These are phyloP conservation scores for Ectemnius lituratus DNA, from an alignment of 2,888 invertebrate genomes.

Conservation along the genomic window DNA sequence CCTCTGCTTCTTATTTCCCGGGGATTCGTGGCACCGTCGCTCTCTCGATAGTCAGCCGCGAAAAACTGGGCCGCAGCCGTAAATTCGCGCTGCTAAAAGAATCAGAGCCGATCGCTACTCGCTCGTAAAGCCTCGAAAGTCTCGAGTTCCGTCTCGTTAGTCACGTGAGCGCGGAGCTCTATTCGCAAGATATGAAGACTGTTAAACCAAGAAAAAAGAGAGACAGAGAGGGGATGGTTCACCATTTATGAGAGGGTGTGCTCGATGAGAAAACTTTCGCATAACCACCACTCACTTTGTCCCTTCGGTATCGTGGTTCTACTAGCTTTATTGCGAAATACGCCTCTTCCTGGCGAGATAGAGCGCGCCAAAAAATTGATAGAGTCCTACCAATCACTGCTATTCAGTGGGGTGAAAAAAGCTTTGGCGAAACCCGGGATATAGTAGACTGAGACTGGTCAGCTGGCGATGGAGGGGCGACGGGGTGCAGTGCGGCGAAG, in stretches of 20 bases:
- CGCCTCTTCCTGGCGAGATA: not conserved
- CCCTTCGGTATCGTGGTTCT: not conserved
- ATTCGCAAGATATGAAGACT: no score
- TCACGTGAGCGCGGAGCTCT: slow-evolving; percentile 20
- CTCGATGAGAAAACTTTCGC: slow-evolving; percentile 44
- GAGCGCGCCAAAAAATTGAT: no score
- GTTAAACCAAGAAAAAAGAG: slow-evolving; percentile 8
- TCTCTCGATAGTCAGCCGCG: slow-evolving; percentile 3
- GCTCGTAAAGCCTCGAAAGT: slow-evolving; percentile 40
- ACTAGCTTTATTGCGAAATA: no score
- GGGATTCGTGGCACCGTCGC: no score
- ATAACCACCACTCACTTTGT: slow-evolving; percentile 37
- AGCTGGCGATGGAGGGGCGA: no score
- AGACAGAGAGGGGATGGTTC: slow-evolving; percentile 4
- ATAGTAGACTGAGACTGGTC: no score
- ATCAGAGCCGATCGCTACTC: slow-evolving; percentile 32
- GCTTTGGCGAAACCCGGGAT: no score
- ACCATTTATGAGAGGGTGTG: slow-evolving; percentile 26
- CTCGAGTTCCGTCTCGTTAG: slow-evolving; percentile 42
- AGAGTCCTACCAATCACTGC: no score
- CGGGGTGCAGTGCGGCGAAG: not conserved
- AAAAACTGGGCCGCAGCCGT: slow-evolving; percentile 40
- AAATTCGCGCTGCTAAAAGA: slow-evolving; percentile 31
- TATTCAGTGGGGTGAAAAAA: no score
- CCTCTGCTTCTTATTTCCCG: slow-evolving; percentile 18